Conservation (phyloP, 2,113 vertebrate species). For the Poeciliopsis turrubarensis region DNA sequence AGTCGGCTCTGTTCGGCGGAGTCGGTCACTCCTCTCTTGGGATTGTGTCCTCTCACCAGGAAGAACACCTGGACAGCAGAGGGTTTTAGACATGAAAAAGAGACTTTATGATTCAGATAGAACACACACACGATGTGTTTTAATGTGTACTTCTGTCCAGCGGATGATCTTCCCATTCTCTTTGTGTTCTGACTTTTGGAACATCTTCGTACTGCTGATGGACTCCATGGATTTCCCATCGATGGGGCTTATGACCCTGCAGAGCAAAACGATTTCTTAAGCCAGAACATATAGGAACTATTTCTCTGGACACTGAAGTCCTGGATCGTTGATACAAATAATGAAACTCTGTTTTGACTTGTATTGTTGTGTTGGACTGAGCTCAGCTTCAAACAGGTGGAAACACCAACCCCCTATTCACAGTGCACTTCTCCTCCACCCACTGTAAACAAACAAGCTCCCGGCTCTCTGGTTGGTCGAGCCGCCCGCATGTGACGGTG, state of each 20-base stretch:
- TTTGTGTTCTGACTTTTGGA: conserved; percentile 97
- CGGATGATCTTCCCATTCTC: conserved; percentile 97
- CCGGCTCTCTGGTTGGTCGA: conserved; percentile 90
- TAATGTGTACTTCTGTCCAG: conserved; percentile 90
- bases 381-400: conserved; percentile 32
- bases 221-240: conserved; percentile 98
- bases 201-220: conserved; percentile 93
- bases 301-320: neutral
- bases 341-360: neutral
- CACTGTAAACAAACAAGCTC: conserved; percentile 95
- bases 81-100: neutral
- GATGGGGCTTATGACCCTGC: conserved; percentile 92
- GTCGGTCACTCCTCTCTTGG: conserved; percentile 83
- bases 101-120: neutral
- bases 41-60: conserved; percentile 88
- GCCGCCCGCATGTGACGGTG: conserved; percentile 91
- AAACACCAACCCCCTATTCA: conserved; percentile 91
- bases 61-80: conserved; percentile 87
- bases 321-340: neutral
- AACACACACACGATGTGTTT: neutral
- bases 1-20: conserved; percentile 91
- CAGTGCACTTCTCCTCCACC: conserved; percentile 92
- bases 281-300: neutral
- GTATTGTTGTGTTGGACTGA: conserved; percentile 11
- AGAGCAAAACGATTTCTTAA: conserved; percentile 9